Evolutionary conservation across 2,888 invertebrate genomes (phyloP).

Genomic region (Agonopterix subpropinquella): DNA sequence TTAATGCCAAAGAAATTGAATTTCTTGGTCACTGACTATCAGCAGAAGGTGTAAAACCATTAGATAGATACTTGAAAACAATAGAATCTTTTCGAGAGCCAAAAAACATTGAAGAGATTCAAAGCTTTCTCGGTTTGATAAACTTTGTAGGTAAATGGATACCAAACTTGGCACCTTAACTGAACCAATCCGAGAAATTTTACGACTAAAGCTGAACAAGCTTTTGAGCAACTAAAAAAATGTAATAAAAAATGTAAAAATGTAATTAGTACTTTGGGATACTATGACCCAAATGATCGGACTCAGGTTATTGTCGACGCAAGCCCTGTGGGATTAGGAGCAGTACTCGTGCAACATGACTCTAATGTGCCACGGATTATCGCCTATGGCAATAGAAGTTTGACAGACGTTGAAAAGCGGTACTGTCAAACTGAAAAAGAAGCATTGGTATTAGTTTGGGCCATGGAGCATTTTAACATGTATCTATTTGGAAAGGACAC

Average conservation of each 20-base stretch:
- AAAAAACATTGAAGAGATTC: constrained; percentile 15
- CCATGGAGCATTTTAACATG: constrained; percentile 16
- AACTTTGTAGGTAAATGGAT: constrained; percentile 22
- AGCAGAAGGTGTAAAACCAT: constrained; percentile 12
- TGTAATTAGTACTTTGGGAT: background rate
- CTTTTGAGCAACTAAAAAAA: constrained; percentile 7
- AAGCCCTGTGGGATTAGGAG: constrained; percentile 16
- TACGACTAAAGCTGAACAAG: constrained; percentile 6
- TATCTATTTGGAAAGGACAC: constrained; percentile 14
- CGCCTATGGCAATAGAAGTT: constrained; percentile 16
- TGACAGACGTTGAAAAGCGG: constrained; percentile 13
- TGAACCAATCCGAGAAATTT: constrained; percentile 16
- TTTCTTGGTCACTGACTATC: constrained; percentile 18
- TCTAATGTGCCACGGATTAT: constrained; percentile 12
- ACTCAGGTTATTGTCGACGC: constrained; percentile 19
- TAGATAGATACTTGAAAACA: constrained; percentile 15
- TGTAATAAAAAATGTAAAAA: background rate
- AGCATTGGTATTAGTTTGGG: constrained; percentile 17
- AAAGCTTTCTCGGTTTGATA: constrained; percentile 24
- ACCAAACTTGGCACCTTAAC: constrained; percentile 17
- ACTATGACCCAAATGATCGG: constrained; percentile 10
- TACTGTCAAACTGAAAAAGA: constrained; percentile 22
- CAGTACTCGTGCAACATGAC: constrained; percentile 14
- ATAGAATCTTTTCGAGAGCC: constrained; percentile 14
- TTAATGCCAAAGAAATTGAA: constrained; percentile 1